A percentile compares a stretch with the other conserved stretches of the same genome.
phyloP scores from a whole-genome alignment of 2,113 vertebrate genomes.

The Neofelis nebulosa region DNA sequence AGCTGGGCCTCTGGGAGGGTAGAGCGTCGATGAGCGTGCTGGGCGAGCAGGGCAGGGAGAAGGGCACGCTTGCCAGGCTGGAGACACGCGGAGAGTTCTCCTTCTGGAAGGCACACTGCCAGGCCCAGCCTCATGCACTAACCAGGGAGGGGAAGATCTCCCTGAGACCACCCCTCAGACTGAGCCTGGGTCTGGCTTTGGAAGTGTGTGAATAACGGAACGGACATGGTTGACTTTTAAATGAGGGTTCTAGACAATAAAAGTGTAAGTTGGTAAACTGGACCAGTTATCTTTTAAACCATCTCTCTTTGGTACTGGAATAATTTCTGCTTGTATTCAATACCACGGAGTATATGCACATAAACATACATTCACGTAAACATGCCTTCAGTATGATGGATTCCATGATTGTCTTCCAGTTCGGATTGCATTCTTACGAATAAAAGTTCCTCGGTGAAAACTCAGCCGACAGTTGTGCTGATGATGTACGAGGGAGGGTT shows the following conservation, averaged over 20 bases:
- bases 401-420: neutral
- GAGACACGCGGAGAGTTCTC: neutral
- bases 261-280: neutral
- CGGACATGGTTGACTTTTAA: neutral
- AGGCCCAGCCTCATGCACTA: accelerated
- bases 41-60: neutral
- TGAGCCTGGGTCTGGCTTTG: neutral
- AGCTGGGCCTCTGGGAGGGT: neutral
- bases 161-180: neutral
- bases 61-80: accelerated
- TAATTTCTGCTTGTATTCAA: neutral
- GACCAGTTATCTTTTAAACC: neutral
- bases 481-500: neutral
- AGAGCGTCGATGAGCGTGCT: too few relatives aligned
- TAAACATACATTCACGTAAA: neutral
- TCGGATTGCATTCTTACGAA: neutral
- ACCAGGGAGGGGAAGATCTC: neutral
- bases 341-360: neutral
- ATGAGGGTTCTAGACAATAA: too few relatives aligned
- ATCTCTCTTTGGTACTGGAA: neutral
- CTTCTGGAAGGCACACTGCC: neutral
- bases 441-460: neutral
- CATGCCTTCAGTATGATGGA: neutral
- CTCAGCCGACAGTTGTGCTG: neutral
- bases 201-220: neutral